Base-by-base conservation (phyloP, 2,797 vertebrate species). In the Enteromius afrohamiltoni region DNA sequence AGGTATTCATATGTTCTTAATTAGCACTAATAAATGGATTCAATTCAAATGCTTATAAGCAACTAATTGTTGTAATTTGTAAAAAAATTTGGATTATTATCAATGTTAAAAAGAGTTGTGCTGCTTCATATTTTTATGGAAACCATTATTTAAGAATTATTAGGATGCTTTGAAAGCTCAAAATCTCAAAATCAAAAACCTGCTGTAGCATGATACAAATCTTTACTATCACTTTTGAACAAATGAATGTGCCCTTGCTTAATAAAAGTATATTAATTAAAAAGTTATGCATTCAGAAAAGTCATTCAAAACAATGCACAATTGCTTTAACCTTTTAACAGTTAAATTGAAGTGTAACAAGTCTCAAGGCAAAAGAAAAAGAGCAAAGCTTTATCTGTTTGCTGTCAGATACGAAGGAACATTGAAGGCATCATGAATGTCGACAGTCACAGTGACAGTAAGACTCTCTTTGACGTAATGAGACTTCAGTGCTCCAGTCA, bases 391-490 rank as follows among this genome's bases (percentile, higher is more conserved):
- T 78, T 65, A 65, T 53, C 45, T 79, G 11, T 14, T n/a, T 70
- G n/a, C 55, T 55, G 7, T 7, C 2, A 55, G 34, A 55, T 42
- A 55, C 26, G n/a, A 53, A 31, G n/a, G 70, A 13, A 49, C 47
- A 51, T 26, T 65, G 47, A 80, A 69, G 53, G 64, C 9, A 51
- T 58, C 31, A 75, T 55, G 49, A 34, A 40, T 55, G 51, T 42
- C 31, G 5, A 58, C 19, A 42, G 11, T 55, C 73, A 55, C 11
- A 23, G n/a, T 49, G 40, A 26, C 42, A 10, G 29, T 26, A 23
- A 19, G 6, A 70, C 76, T 51, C 65, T 34, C 53, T 83, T 79
- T 78, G 82, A 64, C 77, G 51, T 70, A 80, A 45, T n/a, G 23
- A 80, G 65, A 34, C 16, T 79, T 26, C 16, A 69, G 68, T 3